These are phyloP conservation scores for Cataglyphis altisquamis DNA, from an alignment of 2,888 invertebrate species.

Conservation along the genomic window DNA sequence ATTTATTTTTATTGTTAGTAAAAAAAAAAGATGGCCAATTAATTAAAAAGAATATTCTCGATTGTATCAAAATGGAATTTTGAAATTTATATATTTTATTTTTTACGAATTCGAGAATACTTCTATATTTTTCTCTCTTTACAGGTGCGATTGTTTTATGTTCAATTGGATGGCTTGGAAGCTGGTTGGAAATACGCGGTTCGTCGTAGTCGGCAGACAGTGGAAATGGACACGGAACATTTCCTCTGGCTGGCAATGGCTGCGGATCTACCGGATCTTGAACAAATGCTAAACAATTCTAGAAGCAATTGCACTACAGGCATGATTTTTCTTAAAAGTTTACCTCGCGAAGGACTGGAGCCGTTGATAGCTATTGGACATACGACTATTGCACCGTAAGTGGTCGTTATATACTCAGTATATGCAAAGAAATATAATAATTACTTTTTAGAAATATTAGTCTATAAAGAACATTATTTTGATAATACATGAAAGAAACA, in stretches of 20 bases:
- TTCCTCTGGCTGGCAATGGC: conserved; percentile 92
- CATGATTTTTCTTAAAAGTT: conserved; percentile 80
- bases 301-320: conserved; percentile 82
- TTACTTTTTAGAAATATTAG: not conserved
- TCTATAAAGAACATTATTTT: not conserved
- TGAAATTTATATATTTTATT: not conserved
- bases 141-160: conserved; percentile 91
- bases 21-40: not conserved
- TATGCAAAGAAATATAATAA: not conserved
- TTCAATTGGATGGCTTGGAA: conserved; percentile 92
- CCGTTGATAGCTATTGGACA: conserved; percentile 91
- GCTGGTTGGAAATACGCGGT: conserved; percentile 92
- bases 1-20: not conserved
- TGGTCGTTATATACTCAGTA: conserved; percentile 23
- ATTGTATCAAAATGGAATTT: not conserved
- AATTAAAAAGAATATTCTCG: not conserved
- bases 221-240: conserved; percentile 89
- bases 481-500: not conserved
- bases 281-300: conserved; percentile 81
- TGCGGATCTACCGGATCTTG: conserved; percentile 92
- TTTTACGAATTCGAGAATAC: not conserved
- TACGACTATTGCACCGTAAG: conserved; percentile 92
- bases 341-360: conserved; percentile 76
- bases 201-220: conserved; percentile 89
- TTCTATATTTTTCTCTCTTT: conserved; percentile 42